Conservation (phyloP, 2,888 invertebrate species). For the Sabatieria punctata region DNA sequence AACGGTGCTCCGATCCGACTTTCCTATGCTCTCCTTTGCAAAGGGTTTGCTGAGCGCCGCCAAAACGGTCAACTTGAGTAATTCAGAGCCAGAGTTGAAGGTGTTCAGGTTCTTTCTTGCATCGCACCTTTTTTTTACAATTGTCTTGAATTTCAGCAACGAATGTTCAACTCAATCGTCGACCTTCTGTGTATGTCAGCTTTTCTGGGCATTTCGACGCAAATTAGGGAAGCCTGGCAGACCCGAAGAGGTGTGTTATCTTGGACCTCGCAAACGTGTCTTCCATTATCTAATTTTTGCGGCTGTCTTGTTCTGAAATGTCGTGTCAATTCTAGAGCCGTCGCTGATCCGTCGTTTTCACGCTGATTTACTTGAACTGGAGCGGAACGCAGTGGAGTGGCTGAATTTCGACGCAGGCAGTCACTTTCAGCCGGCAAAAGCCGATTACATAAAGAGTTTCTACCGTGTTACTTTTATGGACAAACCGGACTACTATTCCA, state of each 20-base stretch:
- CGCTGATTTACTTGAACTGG: slow-evolving; percentile 23
- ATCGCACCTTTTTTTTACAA: too few relatives aligned
- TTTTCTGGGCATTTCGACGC: slow-evolving; percentile 59
- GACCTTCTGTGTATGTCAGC: slow-evolving; percentile 71
- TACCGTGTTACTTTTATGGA: slow-evolving; percentile 31
- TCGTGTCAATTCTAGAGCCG: background rate
- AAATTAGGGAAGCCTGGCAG: slow-evolving; percentile 48
- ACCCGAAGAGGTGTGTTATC: background rate
- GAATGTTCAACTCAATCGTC: slow-evolving; percentile 61
- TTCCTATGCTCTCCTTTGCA: slow-evolving; percentile 60
- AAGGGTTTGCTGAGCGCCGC: slow-evolving; percentile 50
- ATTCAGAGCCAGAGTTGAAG: slow-evolving; percentile 31
- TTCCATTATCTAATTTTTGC: too few relatives aligned
- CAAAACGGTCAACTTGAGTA: slow-evolving; percentile 28
- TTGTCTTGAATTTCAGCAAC: slow-evolving; percentile 46
- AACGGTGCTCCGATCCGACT: slow-evolving; percentile 53
- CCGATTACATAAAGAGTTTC: slow-evolving; percentile 49
- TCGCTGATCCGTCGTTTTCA: background rate
- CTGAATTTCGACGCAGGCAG: slow-evolving; percentile 60
- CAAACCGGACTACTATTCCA: slow-evolving; percentile 30
- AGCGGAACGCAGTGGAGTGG: slow-evolving; percentile 58
- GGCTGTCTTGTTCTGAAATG: too few relatives aligned
- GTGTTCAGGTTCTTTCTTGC: too few relatives aligned
- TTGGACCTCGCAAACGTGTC: too few relatives aligned
- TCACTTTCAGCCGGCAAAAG: slow-evolving; percentile 51